Evolutionary conservation across 2,888 invertebrate genomes (phyloP), one percentile per base, ranked within the genome.

Genomic region (Cylloceria caligata): DNA sequence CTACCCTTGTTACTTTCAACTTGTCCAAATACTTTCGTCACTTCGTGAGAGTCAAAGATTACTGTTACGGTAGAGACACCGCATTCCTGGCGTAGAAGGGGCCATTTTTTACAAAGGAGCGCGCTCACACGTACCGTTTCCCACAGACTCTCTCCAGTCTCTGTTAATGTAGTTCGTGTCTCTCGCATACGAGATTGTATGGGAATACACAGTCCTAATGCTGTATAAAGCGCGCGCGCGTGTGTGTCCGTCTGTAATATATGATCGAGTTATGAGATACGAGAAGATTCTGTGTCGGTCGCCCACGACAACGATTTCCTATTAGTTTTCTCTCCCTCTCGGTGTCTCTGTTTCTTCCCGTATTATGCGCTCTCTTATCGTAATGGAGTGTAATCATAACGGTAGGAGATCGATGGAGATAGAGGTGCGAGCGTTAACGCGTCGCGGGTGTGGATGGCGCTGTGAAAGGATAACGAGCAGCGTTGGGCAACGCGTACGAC

Each of bases 371-470:
- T 76, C 55, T 49, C 47, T 52, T 30, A 36, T 73, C 68, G 73
- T 81, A 78, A 81, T 81, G 73, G 77, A 74, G 68, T 45, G 24
- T 73, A 78, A 81, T 81, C 81, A 78, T 81, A 77, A 78, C 81
- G 81, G 81, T 78, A 78, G 81, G 81, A 81, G 77, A 81, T 81
- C 77, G 77, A 81, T 74, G 68, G 64, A 65, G 77, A 78, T 74
- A 71, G 47, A 77, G 45, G 55, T 39, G 68, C 49, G 64, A 11
- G 39, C 72, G 69, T 78, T 74, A 74, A 74, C 73, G 73, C 55
- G 81, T 62, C 42, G 72, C 60, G 47, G 6, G 30, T 57, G 19
- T n/a, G 73, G 55, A 69, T 78, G 74, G 74, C 77, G 77, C 74
- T 60, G 65, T 65, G 77, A 77, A 77, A 45, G 62, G 47, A 47